Base-by-base conservation (phyloP, 2,888 invertebrate genomes). In the Andrena trimmerana region DNA sequence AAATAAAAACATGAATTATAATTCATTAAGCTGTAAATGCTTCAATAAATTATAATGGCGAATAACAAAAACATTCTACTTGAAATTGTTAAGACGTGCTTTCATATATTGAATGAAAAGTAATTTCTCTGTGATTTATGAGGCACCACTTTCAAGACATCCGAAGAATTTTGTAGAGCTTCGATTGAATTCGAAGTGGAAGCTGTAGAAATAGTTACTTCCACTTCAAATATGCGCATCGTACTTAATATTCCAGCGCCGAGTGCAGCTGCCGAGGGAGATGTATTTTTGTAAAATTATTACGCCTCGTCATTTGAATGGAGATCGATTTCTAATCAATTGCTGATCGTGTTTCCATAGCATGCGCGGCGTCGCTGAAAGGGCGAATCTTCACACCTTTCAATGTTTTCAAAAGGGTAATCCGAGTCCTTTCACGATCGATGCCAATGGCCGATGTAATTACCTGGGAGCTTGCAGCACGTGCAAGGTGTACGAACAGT, bases 391-490 rank as follows among this genome's bases (percentile, higher is more conserved):
- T 84, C 80, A 52, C 77, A 80, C 83, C 85, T 86, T 88, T 88
- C 84, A 86, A 81, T 85, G 82, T 84, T 89, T 83, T 75, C 79
- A 85, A 86, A 86, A 80, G 84, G 67, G 73, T 82, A 87, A 87
- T 87, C 81, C 76, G 72, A 80, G 76, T 78, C 85, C 82, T 84
- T 87, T 88, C 82, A 89, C 83, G 87, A 88, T 86, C 84, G 74
- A 86, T 80, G 72, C 63, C 86, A 80, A 84, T 83, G 72, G 72
- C 69, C 78, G 76, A 84, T 81, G 86, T 83, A 89, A 89, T 89
- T 89, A 88, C 83, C 76, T 78, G 82, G 80, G 71, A 81, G 75
- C 82, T 85, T 54, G 82, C 57, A 70, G 82, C 27, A 86, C 86
- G 86, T 86, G 87, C 81, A 52, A 74, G 68, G 82, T 80, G 77